Base-by-base conservation (phyloP, 2,797 vertebrate species). In the Chiroxiphia lanceolata region DNA sequence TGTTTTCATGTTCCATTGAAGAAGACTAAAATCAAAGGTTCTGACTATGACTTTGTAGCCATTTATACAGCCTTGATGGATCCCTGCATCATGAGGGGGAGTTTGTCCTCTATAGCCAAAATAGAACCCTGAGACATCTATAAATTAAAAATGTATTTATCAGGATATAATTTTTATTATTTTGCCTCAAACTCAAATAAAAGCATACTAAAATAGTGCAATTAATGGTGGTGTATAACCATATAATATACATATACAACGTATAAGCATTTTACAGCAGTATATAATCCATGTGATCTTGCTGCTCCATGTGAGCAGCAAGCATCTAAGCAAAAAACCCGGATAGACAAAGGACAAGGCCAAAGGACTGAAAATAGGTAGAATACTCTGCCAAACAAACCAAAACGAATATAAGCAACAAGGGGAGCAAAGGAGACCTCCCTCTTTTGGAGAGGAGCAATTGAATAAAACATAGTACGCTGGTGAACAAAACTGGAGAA, bases 401-500 rank as follows among this genome's bases (percentile, higher is more conserved):
- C 6, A 54, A 82, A 86, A 12, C 7, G 16, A 45, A 17, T 26
- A 42, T 33, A 36, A 84, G 20, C 13, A 71, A 2, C 16, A 76
- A n/a, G 27, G 7, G 31, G 15, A 65, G 21, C 34, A 82, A 22
- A 51, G 4, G 14, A 86, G 3, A 42, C 2, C 0, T 5, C 57
- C 3, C 3, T 0, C 0, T 54, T 92, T 82, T 64, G 17, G 11
- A 78, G 12, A 3, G 9, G 3, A 44, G 1, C 2, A 60, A 48
- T 48, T 78, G 23, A 34, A 40, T 51, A 33, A 77, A 77, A 56
- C 5, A 8, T 19, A 42, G 6, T 13, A 13, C 7, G 68, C 6
- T 3, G 36, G 8, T 63, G 45, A 71, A 83, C n/a, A 78, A 64
- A 89, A 71, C 5, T 6, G 14, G 22, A 89, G n/a, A 51, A 64